Percentiles rank a stretch among this genome's conserved stretches.
phyloP scores from a whole-genome alignment of 2,113 vertebrate species.

The Xenopus borealis region DNA sequence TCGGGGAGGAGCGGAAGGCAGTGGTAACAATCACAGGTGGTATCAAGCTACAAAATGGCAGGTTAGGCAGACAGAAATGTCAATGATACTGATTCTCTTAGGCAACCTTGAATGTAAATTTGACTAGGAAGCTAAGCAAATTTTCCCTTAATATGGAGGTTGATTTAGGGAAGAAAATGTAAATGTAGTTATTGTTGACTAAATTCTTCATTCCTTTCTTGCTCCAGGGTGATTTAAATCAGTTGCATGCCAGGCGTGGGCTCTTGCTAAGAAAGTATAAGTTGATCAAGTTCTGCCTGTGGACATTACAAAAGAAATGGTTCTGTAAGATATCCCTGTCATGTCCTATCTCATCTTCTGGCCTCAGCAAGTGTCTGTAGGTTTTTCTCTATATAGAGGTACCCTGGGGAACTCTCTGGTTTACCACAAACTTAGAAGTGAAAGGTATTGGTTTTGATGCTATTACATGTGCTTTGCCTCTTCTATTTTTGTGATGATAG shows the following conservation, averaged over 20 bases:
- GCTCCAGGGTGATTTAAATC: slow-evolving; percentile 55
- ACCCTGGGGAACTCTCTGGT: slow-evolving; percentile 74
- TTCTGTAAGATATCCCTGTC: slow-evolving; percentile 66
- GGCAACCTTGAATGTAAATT: slow-evolving; percentile 45
- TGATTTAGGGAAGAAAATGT: slow-evolving; percentile 32
- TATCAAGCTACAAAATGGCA: too few species aligned
- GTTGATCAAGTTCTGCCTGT: slow-evolving; percentile 68
- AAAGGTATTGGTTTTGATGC: slow-evolving; percentile 87
- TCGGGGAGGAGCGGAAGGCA: too few species aligned
- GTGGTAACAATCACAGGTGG: too few species aligned
- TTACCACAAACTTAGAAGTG: slow-evolving; percentile 76
- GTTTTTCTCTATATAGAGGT: slow-evolving; percentile 77
- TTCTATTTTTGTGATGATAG: slow-evolving; percentile 83
- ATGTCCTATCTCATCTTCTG: slow-evolving; percentile 68
- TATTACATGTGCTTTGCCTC: slow-evolving; percentile 82
- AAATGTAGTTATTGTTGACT: slow-evolving; percentile 45
- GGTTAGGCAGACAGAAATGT: too few species aligned
- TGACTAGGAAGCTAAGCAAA: slow-evolving; percentile 49
- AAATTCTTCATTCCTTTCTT: slow-evolving; percentile 48
- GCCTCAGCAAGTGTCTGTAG: slow-evolving; percentile 73
- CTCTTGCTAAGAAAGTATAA: slow-evolving; percentile 59
- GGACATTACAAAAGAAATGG: slow-evolving; percentile 71
- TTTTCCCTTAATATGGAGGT: slow-evolving; percentile 40
- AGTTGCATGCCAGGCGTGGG: slow-evolving; percentile 51
- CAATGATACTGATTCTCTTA: slow-evolving; percentile 47